Conservation (phyloP, 2,113 vertebrate species). For the Peromyscus polionotus region DNA sequence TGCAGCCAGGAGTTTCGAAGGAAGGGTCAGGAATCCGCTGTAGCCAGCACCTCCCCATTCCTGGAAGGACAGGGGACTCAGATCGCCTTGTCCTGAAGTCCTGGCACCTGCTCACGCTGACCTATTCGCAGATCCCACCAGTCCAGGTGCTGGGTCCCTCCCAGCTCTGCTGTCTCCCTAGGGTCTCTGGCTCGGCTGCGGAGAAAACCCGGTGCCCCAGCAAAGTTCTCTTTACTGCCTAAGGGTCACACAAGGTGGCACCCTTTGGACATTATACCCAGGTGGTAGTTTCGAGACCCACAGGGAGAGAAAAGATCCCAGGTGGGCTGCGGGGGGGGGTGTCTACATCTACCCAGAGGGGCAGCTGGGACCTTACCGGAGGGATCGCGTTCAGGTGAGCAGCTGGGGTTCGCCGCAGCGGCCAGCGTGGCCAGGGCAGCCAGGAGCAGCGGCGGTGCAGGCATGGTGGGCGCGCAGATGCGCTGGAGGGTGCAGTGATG, state of each 20-base stretch:
- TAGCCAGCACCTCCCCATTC: not conserved
- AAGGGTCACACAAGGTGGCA: not conserved
- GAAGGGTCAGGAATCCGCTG: not conserved
- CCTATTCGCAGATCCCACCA: not conserved
- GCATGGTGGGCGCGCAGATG: slow-evolving; percentile 84
- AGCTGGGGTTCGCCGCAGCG: slow-evolving; percentile 78
- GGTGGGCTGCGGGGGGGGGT: not conserved
- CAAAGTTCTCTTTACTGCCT: not conserved
- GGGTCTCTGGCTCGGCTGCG: not conserved
- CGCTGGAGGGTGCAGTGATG: slow-evolving; percentile 86
- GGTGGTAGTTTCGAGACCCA: fast-evolving
- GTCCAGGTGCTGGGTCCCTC: not conserved
- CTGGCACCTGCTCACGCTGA: slow-evolving; percentile 12
- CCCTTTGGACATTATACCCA: not conserved
- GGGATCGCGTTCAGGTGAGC: slow-evolving; percentile 82
- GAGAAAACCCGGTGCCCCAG: not conserved
- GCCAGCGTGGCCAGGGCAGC: slow-evolving; percentile 75
- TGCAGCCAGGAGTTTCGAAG: not conserved
- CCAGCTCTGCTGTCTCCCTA: not conserved
- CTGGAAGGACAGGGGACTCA: not conserved
- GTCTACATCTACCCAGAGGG: not conserved
- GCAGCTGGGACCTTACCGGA: slow-evolving; percentile 88
- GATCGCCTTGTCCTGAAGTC: not conserved
- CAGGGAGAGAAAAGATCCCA: not conserved
- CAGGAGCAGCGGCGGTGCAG: slow-evolving; percentile 63